phyloP scores from a whole-genome alignment of 2,888 invertebrate species.

The Andrena haemorrhoa region DNA sequence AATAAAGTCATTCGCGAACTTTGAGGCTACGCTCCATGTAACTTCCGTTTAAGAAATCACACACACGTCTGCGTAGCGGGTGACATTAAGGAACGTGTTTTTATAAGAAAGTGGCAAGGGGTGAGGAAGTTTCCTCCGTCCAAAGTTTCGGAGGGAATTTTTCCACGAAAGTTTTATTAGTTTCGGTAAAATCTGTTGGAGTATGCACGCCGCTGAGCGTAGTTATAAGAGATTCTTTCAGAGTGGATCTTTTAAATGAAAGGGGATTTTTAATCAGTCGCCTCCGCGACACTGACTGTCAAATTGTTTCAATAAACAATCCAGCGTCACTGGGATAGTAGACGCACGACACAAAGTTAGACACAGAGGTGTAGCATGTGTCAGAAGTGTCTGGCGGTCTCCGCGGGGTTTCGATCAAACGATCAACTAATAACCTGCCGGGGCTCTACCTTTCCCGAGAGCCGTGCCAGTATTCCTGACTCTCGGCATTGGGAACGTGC shows the following conservation, averaged over 20 bases:
- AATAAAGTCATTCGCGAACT: too few species aligned
- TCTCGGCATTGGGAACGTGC: constrained; percentile 75
- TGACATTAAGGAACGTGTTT: constrained; percentile 23
- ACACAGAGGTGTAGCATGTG: constrained; percentile 49
- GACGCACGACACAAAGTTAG: constrained; percentile 23
- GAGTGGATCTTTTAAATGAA: not conserved
- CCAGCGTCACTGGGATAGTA: not conserved
- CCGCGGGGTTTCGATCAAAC: constrained; percentile 81
- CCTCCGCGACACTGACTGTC: not conserved
- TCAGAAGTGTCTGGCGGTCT: constrained; percentile 72
- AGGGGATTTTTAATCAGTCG: not conserved
- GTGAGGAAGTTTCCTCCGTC: constrained; percentile 16
- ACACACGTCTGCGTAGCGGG: not conserved
- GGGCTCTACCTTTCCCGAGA: constrained; percentile 74
- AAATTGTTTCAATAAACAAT: constrained; percentile 43
- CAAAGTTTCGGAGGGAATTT: constrained; percentile 11
- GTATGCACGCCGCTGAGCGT: not conserved
- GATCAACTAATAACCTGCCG: constrained; percentile 83
- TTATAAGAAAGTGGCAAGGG: not conserved
- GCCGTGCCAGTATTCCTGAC: constrained; percentile 65
- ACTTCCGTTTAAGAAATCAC: constrained; percentile 5
- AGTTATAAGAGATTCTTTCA: constrained; percentile 37
- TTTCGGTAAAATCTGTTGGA: constrained; percentile 11
- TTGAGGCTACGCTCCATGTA: not conserved
- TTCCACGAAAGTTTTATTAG: constrained; percentile 25